These are phyloP conservation scores for Ladona fulva DNA, from an alignment of 1,140 invertebrate genomes.

Conservation along the genomic window DNA sequence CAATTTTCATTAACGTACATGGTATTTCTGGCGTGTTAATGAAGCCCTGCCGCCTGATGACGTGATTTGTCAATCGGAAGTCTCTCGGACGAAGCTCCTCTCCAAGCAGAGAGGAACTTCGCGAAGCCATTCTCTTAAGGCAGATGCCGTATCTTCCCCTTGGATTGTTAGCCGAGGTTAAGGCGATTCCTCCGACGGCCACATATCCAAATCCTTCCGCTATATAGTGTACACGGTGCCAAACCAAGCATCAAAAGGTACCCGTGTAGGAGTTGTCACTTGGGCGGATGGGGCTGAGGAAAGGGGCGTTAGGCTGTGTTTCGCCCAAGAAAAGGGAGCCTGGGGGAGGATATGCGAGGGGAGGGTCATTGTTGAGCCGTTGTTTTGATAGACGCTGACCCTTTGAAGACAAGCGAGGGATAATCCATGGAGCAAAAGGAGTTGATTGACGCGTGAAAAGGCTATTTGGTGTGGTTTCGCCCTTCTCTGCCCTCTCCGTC, in stretches of 20 bases:
- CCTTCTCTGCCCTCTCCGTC: background rate
- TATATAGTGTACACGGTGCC: background rate
- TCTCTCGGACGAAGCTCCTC: too few species aligned
- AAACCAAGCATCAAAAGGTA: conserved; percentile 1
- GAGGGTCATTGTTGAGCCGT: background rate
- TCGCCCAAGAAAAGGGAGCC: background rate
- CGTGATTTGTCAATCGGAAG: too few species aligned
- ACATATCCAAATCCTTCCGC: background rate
- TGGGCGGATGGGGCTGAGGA: background rate
- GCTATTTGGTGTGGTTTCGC: background rate
- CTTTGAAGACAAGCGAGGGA: background rate
- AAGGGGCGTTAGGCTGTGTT: background rate
- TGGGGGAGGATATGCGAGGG: background rate
- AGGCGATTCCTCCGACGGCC: too few species aligned
- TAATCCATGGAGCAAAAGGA: background rate
- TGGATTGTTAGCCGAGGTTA: too few species aligned
- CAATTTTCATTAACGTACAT: too few species aligned
- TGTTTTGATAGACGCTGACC: background rate
- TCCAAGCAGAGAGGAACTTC: too few species aligned
- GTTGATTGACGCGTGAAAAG: conserved; percentile 6
- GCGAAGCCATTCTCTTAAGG: too few species aligned
- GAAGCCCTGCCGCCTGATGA: too few species aligned
- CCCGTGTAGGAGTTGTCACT: background rate
- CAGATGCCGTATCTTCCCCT: too few species aligned
- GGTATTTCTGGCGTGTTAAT: too few species aligned